Evolutionary conservation across 2,888 invertebrate species (phyloP).

Genomic region (Micoletzkya japonica): DNA sequence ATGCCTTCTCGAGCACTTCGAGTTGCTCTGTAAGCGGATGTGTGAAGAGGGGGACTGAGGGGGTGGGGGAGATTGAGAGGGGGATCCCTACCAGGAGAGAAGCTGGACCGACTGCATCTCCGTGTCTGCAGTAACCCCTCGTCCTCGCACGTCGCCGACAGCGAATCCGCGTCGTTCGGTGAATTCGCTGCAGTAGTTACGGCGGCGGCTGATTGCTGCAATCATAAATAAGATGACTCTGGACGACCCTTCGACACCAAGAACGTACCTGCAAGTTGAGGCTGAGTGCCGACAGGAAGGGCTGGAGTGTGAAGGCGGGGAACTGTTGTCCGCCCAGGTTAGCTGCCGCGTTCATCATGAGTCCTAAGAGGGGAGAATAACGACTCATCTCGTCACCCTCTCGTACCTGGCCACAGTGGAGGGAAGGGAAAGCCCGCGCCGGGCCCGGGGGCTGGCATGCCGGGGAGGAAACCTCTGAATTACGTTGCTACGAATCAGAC

Average conservation of each 20-base stretch:
- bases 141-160: slow-evolving; percentile 24
- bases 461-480: slow-evolving; percentile 21
- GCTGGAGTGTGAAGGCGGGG: slow-evolving; percentile 16
- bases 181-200: slow-evolving; percentile 37
- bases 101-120: slow-evolving; percentile 29
- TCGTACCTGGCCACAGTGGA: slow-evolving; percentile 32
- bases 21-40: slow-evolving; percentile 51
- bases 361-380: slow-evolving; percentile 22
- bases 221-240: no score
- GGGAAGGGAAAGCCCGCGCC: slow-evolving; percentile 33
- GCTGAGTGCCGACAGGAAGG: slow-evolving; percentile 25
- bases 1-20: slow-evolving; percentile 52
- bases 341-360: slow-evolving; percentile 39
- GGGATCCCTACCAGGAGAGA: slow-evolving; percentile 34
- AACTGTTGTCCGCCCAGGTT: slow-evolving; percentile 25
- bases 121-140: neutral
- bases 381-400: neutral
- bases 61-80: no score
- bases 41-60: no score
- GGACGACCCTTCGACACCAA: no score
- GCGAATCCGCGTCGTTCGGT: slow-evolving; percentile 39
- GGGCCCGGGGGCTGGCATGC: neutral
- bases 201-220: no score
- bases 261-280: slow-evolving; percentile 17
- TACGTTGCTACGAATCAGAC: no score